phyloP scores from a whole-genome alignment of 1,140 invertebrate species.

The Arctopsyche grandis region DNA sequence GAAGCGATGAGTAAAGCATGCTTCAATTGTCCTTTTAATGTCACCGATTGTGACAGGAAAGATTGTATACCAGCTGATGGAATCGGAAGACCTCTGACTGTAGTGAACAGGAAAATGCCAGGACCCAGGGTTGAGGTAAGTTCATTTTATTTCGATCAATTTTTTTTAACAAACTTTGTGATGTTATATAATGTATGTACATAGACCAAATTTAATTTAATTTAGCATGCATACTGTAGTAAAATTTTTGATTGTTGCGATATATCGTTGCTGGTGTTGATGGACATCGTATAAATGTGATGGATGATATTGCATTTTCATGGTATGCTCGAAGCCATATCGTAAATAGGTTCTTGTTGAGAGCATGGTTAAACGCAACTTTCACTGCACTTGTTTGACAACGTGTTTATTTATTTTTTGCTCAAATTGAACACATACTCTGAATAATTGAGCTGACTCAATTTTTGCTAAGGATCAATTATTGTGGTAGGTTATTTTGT shows the following conservation, averaged over 20 bases:
- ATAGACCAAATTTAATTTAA: too few species aligned
- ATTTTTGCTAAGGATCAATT: too few species aligned
- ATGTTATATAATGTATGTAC: too few species aligned
- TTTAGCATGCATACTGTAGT: not conserved
- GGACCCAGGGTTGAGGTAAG: slow-evolving; percentile 84
- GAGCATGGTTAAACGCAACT: not conserved
- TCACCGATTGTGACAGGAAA: slow-evolving; percentile 77
- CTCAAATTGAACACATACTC: not conserved
- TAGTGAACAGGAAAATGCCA: slow-evolving; percentile 87
- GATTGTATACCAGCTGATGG: slow-evolving; percentile 89
- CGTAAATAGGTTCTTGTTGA: not conserved
- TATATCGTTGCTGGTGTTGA: not conserved
- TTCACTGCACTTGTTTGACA: not conserved
- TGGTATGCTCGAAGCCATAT: not conserved
- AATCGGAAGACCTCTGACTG: slow-evolving; percentile 74
- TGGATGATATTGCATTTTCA: slow-evolving; percentile 13
- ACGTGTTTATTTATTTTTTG: not conserved
- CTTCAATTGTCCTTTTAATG: slow-evolving; percentile 81
- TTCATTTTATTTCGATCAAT: not conserved
- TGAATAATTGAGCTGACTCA: too few species aligned
- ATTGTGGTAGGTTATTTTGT: not conserved
- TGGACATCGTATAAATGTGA: not conserved
- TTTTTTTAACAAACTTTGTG: not conserved
- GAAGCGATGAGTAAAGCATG: slow-evolving; percentile 89
- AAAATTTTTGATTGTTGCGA: not conserved